Conservation (phyloP, 2,797 vertebrate species). For the Tangara arthus region DNA sequence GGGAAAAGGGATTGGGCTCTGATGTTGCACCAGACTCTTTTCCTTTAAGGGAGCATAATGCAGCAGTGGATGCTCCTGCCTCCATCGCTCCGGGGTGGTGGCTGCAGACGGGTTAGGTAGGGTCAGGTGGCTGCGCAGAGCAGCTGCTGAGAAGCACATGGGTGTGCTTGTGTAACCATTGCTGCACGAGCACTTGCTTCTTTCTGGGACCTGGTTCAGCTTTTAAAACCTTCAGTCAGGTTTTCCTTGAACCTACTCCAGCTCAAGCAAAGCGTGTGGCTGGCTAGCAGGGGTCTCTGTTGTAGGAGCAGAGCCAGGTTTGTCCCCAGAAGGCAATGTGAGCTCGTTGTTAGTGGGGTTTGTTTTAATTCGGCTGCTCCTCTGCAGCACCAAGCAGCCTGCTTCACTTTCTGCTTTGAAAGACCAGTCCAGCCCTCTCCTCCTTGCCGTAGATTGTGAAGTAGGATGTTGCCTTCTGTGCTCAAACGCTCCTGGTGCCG, state of each 20-base stretch:
- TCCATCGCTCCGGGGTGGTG: background rate
- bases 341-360: background rate
- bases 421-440: fast-evolving
- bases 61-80: background rate
- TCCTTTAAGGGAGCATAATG: background rate
- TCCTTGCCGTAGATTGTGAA: fast-evolving
- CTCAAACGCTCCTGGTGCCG: background rate
- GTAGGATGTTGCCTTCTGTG: background rate
- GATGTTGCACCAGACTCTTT: background rate
- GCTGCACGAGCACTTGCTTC: fast-evolving
- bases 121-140: background rate
- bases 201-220: background rate
- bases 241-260: background rate
- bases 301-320: background rate
- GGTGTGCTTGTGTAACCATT: background rate
- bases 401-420: background rate
- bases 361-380: background rate
- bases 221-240: background rate
- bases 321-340: fast-evolving
- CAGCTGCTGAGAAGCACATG: background rate
- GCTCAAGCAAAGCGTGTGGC: background rate
- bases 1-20: background rate
- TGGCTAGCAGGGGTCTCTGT: background rate
- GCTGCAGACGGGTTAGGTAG: background rate
- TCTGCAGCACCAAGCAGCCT: background rate